Percentiles rank a stretch among this genome's conserved stretches.
phyloP scores from a whole-genome alignment of 2,888 invertebrate species.

The Drosophila anceps region DNA sequence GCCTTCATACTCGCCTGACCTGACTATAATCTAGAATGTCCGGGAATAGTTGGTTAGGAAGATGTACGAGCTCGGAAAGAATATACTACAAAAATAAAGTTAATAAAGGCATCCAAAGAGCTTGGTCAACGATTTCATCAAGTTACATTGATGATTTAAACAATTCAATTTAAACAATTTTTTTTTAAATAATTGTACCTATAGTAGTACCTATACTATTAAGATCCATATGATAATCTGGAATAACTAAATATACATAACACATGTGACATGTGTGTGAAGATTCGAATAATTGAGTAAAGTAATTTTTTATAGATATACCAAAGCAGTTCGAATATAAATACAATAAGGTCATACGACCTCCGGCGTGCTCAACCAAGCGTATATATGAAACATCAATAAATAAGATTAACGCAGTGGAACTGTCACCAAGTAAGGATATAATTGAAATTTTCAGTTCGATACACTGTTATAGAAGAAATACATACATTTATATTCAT shows the following conservation, averaged over 20 bases:
- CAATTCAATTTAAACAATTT: too few species aligned
- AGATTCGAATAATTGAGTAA: slow-evolving; percentile 19
- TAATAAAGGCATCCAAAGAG: too few species aligned
- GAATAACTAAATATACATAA: not conserved
- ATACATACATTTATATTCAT: not conserved
- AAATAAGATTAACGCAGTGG: slow-evolving; percentile 60
- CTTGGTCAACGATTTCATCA: too few species aligned
- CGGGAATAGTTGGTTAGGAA: too few species aligned
- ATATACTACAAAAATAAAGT: too few species aligned
- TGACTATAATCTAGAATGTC: too few species aligned
- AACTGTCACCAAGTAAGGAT: slow-evolving; percentile 63
- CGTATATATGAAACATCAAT: slow-evolving; percentile 35
- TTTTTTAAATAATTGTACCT: too few species aligned
- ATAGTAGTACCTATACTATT: not conserved
- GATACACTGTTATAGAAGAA: slow-evolving; percentile 1
- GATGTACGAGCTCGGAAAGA: too few species aligned
- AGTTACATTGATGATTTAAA: too few species aligned
- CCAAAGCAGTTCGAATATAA: not conserved
- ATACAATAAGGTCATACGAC: slow-evolving; percentile 30
- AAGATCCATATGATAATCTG: not conserved
- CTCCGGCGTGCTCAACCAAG: slow-evolving; percentile 37
- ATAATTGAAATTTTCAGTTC: slow-evolving; percentile 34
- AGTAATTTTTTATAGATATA: not conserved
- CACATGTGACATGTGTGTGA: not conserved
- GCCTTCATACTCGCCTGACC: too few species aligned